Evolutionary conservation across 2,888 invertebrate genomes (phyloP).

Genomic region (Nasonia oneida): DNA sequence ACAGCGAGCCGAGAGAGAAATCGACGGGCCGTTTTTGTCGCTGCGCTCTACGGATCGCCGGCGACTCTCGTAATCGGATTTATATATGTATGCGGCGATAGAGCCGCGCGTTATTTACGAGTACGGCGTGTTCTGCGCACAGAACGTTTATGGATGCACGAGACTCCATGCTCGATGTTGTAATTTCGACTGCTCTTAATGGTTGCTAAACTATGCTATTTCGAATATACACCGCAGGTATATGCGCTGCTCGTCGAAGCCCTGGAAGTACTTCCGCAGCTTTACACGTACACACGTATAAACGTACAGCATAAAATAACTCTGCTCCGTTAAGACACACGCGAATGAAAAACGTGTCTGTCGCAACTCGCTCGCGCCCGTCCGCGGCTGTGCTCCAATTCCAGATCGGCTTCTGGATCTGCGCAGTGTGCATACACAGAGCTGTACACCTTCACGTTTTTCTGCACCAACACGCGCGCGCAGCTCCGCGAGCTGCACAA

Average conservation of each 20-base stretch:
- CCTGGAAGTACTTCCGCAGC: neutral
- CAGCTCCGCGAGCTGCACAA: conserved; percentile 7
- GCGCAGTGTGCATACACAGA: neutral
- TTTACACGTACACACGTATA: neutral
- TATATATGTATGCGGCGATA: neutral
- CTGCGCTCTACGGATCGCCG: neutral
- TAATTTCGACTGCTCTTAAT: neutral
- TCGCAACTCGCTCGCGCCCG: neutral
- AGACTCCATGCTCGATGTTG: neutral
- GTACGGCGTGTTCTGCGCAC: neutral
- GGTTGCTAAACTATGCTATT: neutral
- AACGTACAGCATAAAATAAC: neutral
- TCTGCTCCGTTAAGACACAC: neutral
- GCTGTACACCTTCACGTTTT: neutral
- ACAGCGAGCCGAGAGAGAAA: neutral
- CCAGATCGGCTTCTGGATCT: conserved; percentile 32
- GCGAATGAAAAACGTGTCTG: conserved; percentile 27
- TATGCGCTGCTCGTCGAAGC: neutral
- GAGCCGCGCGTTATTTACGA: neutral
- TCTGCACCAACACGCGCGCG: neutral
- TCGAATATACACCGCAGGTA: no score
- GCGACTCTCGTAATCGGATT: neutral
- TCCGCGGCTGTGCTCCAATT: conserved; percentile 26
- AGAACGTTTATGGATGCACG: conserved; percentile 4
- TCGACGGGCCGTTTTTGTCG: neutral